Conservation (phyloP, 2,888 invertebrate species). For the Caenorhabditis afra region DNA sequence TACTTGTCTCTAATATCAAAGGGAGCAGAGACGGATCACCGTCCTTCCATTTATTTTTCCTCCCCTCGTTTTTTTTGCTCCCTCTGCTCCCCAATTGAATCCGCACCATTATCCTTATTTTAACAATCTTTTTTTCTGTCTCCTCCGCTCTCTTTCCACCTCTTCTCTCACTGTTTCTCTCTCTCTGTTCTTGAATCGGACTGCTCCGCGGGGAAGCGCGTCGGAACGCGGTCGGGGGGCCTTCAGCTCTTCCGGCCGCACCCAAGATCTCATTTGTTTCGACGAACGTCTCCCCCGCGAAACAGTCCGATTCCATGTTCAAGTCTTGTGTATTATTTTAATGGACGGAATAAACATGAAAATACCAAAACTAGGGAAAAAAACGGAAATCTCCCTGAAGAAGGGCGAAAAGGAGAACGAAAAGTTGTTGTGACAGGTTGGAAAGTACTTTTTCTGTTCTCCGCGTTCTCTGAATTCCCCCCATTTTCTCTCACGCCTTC, state of each 20-base stretch:
- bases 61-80: neutral
- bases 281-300: neutral
- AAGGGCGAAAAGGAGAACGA: too few species aligned
- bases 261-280: neutral
- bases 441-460: neutral
- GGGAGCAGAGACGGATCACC: neutral
- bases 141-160: neutral
- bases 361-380: conserved; percentile 2
- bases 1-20: conserved; percentile 52
- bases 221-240: neutral
- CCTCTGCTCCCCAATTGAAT: neutral
- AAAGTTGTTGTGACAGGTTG: neutral
- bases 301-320: conserved; percentile 17
- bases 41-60: neutral
- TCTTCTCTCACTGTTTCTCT: neutral
- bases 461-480: neutral
- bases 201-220: too few species aligned
- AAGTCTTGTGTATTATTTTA: conserved; percentile 52
- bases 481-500: neutral
- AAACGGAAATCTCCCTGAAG: neutral
- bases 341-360: conserved; percentile 61
- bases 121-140: too few species aligned
- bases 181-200: conserved; percentile 1
- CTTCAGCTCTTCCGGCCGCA: neutral
- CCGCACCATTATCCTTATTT: conserved; percentile 5